A percentile compares a stretch with the other conserved stretches of the same genome.
Conservation (phyloP, 2,888 invertebrate genomes). For the Terebella lapidaria region DNA sequence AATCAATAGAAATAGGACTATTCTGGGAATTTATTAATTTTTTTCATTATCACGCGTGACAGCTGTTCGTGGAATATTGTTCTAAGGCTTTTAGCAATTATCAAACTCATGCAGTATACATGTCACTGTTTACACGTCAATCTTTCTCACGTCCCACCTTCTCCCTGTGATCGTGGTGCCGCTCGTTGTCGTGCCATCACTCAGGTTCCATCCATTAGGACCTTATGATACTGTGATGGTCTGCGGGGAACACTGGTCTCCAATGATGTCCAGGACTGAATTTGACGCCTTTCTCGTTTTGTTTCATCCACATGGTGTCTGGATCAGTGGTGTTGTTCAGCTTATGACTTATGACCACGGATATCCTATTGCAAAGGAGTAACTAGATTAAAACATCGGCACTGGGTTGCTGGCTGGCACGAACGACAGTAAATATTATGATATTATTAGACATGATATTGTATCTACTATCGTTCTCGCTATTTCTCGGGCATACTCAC, state of each 20-base stretch:
- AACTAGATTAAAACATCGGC: slow-evolving; percentile 26
- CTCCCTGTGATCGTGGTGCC: slow-evolving; percentile 67
- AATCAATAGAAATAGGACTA: no score
- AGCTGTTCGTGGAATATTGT: no score
- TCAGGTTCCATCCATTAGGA: neutral
- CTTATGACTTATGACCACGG: slow-evolving; percentile 53
- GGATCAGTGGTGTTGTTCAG: slow-evolving; percentile 57
- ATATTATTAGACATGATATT: slow-evolving; percentile 1
- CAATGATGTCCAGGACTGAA: slow-evolving; percentile 52
- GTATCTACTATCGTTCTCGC: slow-evolving; percentile 16
- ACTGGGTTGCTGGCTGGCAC: slow-evolving; percentile 14
- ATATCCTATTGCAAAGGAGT: slow-evolving; percentile 31
- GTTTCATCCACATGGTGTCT: slow-evolving; percentile 72
- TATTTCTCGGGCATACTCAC: slow-evolving; percentile 27
- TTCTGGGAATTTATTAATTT: no score
- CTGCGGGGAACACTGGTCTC: slow-evolving; percentile 25
- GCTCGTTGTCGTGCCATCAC: slow-evolving; percentile 39
- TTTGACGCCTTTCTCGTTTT: slow-evolving; percentile 69
- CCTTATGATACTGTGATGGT: slow-evolving; percentile 12
- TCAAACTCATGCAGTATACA: no score
- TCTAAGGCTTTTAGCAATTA: no score
- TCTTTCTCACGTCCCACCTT: slow-evolving; percentile 61
- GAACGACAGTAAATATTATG: slow-evolving; percentile 1
- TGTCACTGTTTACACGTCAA: slow-evolving; percentile 9
- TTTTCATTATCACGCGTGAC: no score